phyloP scores from a whole-genome alignment of 2,797 vertebrate genomes.

The Eidolon dupreanum region DNA sequence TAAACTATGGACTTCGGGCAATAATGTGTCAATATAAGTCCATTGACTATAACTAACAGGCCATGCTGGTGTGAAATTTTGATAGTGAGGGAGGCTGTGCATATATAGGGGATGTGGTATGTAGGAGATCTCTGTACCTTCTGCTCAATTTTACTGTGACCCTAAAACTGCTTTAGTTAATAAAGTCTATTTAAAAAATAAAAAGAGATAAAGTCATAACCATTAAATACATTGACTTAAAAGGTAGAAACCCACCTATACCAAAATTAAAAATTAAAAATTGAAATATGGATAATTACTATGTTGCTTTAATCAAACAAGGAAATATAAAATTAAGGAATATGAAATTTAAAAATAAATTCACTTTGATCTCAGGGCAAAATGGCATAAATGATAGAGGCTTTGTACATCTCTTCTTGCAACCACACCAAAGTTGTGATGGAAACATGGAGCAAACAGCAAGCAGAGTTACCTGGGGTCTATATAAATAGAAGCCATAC shows the following conservation, averaged over 20 bases:
- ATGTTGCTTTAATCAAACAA: background rate
- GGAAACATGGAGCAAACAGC: too few relatives aligned
- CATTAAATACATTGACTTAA: background rate
- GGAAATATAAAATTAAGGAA: slow-evolving; percentile 12
- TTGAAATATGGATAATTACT: background rate
- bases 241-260: background rate
- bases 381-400: too few relatives aligned
- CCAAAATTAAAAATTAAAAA: background rate
- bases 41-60: background rate
- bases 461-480: too few relatives aligned
- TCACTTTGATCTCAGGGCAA: too few relatives aligned
- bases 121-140: background rate
- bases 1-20: background rate
- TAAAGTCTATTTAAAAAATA: background rate
- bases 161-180: background rate
- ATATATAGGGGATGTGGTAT: background rate
- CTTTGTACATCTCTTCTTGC: too few relatives aligned
- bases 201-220: background rate
- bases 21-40: background rate
- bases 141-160: background rate
- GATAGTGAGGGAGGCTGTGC: background rate
- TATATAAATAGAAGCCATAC: too few relatives aligned
- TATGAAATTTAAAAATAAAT: background rate
- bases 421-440: too few relatives aligned
- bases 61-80: background rate